Percentiles rank a stretch among this genome's conserved stretches.
Conservation (phyloP, 1,140 invertebrate genomes). For the Scaptomyza graminum region DNA sequence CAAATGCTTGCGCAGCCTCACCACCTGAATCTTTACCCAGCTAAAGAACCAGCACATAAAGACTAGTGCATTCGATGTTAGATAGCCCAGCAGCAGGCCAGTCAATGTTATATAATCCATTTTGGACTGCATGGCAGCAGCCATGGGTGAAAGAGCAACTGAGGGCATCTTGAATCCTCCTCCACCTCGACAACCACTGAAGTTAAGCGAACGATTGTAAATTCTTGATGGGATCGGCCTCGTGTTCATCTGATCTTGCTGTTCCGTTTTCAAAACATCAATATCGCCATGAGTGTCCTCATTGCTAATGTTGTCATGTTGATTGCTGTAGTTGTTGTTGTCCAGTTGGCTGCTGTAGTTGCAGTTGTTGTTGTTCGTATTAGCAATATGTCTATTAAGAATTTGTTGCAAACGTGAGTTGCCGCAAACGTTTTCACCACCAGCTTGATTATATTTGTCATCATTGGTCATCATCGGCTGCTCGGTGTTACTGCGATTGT, state of each 20-base stretch:
- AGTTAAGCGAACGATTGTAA: neutral
- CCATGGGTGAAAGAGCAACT: no score
- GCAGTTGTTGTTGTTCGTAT: neutral
- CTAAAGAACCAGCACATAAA: constrained; percentile 67
- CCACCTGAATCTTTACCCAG: constrained; percentile 60
- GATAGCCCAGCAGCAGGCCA: constrained; percentile 59
- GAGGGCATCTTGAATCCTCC: no score
- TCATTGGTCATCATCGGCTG: neutral
- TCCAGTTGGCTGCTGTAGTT: neutral
- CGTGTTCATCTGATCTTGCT: neutral
- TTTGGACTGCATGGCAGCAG: constrained; percentile 19
- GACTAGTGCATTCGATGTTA: constrained; percentile 56
- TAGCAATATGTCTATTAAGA: no score
- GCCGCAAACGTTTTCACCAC: constrained; percentile 4
- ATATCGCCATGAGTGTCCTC: neutral
- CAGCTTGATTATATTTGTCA: neutral
- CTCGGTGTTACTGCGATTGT: neutral
- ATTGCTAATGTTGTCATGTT: neutral
- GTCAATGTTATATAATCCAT: constrained; percentile 72
- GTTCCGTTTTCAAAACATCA: neutral
- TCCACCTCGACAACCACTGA: neutral
- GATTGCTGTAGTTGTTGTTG: neutral
- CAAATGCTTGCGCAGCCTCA: constrained; percentile 51
- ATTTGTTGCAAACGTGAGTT: neutral
- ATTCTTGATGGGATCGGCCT: neutral